Evolutionary conservation across 2,888 invertebrate genomes (phyloP), one percentile per base, ranked within the genome.

Genomic region (Pandemis cinnamomeana): DNA sequence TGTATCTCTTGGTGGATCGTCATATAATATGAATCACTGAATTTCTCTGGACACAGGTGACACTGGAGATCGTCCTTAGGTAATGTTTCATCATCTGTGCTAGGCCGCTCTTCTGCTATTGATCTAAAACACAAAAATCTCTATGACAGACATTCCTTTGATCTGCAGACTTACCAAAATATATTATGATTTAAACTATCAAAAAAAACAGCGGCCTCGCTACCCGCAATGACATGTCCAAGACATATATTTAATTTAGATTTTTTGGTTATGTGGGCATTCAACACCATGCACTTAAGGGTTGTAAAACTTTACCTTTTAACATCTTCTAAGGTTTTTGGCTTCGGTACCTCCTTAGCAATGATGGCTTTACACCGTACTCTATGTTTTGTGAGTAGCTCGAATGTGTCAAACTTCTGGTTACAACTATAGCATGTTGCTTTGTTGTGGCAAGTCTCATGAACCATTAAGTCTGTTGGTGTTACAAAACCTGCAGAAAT

Each of bases 361-460:
- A 78, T 72, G 27, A 83, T 77, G 0, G 83, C 82, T 72, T 83
- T 86, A 76, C 92, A 93, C 1, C 75, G 75, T 20, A 78, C 80
- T 46, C 87, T 80, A 81, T 94, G 93, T 36, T 78, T 81, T 0
- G 83, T 82, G 4, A 94, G 83, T 36, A 81, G 79, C 1, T 79
- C 79, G 78, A 91, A 91, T 0, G 89, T 81, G 60, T 88, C 87
- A 70, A 89, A 91, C 76, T 87, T 89, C 48, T 82, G 79, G n/a
- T 84, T 82, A 77, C 93, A 94, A 2, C 84, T 85, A 79, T 90
- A 93, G 75, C 93, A 94, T 5, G 83, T 82, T 41, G 85, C 83
- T 78, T 88, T 89, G 75, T 88, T 87, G 82, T 93, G 93, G 67
- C 91, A 89, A 2, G 91, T 89, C 80, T 92, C 91, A 75, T 94